Conservation (phyloP, 2,113 vertebrate species). For the Ondatra zibethicus region DNA sequence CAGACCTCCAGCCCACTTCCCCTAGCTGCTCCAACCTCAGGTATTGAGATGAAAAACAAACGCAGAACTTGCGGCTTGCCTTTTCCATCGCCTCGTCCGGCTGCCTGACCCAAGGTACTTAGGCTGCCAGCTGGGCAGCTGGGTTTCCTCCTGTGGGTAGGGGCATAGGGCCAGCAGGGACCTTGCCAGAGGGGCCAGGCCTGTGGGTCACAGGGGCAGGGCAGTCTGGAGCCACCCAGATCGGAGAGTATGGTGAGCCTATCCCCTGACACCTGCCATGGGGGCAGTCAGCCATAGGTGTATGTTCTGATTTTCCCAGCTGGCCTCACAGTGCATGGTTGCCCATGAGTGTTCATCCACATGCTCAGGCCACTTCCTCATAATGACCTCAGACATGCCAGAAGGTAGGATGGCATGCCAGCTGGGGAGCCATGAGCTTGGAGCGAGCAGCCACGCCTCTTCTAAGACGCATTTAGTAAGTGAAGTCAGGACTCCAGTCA, state of each 20-base stretch:
- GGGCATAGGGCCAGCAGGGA: conserved; percentile 47
- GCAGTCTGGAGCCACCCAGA: conserved; percentile 55
- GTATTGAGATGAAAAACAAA: conserved; percentile 78
- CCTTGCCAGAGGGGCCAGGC: conserved; percentile 32
- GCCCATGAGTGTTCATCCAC: not conserved
- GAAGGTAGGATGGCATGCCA: not conserved
- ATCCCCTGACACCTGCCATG: conserved; percentile 32
- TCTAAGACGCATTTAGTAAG: not conserved
- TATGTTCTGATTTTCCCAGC: not conserved
- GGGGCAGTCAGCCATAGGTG: not conserved
- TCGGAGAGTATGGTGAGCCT: not conserved
- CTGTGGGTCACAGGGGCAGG: conserved; percentile 35
- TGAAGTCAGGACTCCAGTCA: not conserved
- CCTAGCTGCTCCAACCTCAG: conserved; percentile 73
- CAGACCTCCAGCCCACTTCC: conserved; percentile 77
- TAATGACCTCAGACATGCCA: not conserved
- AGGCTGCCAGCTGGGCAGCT: conserved; percentile 74
- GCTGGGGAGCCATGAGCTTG: not conserved
- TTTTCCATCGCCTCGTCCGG: conserved; percentile 70
- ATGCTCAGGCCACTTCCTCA: not conserved
- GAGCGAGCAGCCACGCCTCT: not conserved
- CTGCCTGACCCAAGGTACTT: conserved; percentile 38
- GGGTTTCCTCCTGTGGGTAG: conserved; percentile 73
- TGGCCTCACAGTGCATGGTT: not conserved
- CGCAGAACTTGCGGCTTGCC: conserved; percentile 64